phyloP scores from a whole-genome alignment of 2,888 invertebrate genomes.

The Diplolepis rosae region DNA sequence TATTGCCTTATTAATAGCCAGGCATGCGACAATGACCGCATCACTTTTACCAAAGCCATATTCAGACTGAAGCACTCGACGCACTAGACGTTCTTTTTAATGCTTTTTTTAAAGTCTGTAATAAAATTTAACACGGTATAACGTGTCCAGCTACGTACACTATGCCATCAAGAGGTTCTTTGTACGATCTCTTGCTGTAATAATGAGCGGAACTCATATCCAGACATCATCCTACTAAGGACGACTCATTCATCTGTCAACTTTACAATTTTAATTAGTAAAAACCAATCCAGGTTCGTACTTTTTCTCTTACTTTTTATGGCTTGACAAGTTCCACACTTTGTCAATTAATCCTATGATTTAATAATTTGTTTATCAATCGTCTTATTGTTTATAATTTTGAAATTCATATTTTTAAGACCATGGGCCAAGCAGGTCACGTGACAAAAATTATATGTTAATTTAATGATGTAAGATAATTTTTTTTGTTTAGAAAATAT shows the following conservation, averaged over 20 bases:
- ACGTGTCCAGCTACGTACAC: constrained; percentile 35
- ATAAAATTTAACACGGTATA: constrained; percentile 45
- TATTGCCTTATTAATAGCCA: constrained; percentile 26
- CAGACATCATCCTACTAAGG: constrained; percentile 61
- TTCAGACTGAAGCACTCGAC: constrained; percentile 19
- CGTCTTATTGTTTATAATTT: too few relatives aligned
- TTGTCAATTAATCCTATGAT: too few relatives aligned
- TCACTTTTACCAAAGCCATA: constrained; percentile 33
- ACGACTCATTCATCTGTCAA: constrained; percentile 57
- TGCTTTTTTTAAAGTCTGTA: constrained; percentile 32
- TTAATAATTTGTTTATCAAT: too few relatives aligned
- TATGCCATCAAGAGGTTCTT: constrained; percentile 35
- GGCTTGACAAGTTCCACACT: too few relatives aligned
- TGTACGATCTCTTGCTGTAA: constrained; percentile 39
- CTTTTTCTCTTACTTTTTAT: too few relatives aligned
- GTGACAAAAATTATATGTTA: too few relatives aligned
- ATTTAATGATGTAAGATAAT: too few relatives aligned
- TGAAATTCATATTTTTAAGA: too few relatives aligned
- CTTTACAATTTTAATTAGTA: constrained; percentile 65
- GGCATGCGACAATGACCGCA: constrained; percentile 28
- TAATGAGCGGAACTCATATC: constrained; percentile 55
- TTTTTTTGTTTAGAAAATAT: too few relatives aligned
- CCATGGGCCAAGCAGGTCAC: too few relatives aligned
- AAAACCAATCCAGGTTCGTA: constrained; percentile 54
- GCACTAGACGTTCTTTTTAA: constrained; percentile 41